phyloP scores from a whole-genome alignment of 2,113 vertebrate species.

The Corvus cornix region DNA sequence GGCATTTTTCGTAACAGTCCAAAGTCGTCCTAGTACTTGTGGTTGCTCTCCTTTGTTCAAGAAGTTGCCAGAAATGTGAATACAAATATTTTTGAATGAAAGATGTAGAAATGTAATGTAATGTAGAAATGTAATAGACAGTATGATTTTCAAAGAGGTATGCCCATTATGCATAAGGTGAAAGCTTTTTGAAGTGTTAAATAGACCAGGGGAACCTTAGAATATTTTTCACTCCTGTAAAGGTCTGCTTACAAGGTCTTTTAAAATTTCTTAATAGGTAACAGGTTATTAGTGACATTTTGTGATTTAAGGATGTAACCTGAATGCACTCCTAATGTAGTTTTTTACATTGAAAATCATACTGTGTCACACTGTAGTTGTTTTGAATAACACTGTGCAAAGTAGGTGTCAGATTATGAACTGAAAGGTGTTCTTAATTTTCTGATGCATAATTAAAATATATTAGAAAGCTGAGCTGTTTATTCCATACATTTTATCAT shows the following conservation, averaged over 20 bases:
- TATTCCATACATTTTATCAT: background rate
- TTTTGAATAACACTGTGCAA: background rate
- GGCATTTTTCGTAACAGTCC: background rate
- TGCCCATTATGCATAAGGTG: background rate
- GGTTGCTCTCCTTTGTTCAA: background rate
- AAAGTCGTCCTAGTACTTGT: background rate
- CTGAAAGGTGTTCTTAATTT: background rate
- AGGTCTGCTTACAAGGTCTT: background rate
- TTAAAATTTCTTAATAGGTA: background rate
- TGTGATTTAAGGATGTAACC: background rate
- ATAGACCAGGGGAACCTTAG: background rate
- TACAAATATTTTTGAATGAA: background rate
- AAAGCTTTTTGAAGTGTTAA: background rate
- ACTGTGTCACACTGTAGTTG: background rate
- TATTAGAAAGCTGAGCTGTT: background rate
- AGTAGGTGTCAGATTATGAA: background rate
- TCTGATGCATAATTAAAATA: background rate
- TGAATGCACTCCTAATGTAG: background rate
- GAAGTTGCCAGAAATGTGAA: background rate
- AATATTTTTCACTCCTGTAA: background rate
- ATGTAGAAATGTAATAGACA: background rate
- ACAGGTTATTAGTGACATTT: background rate
- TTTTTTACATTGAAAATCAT: background rate
- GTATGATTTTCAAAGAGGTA: background rate
- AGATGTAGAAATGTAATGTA: background rate